phyloP scores from a whole-genome alignment of 2,888 invertebrate species.

The Clitarchus hookeri region DNA sequence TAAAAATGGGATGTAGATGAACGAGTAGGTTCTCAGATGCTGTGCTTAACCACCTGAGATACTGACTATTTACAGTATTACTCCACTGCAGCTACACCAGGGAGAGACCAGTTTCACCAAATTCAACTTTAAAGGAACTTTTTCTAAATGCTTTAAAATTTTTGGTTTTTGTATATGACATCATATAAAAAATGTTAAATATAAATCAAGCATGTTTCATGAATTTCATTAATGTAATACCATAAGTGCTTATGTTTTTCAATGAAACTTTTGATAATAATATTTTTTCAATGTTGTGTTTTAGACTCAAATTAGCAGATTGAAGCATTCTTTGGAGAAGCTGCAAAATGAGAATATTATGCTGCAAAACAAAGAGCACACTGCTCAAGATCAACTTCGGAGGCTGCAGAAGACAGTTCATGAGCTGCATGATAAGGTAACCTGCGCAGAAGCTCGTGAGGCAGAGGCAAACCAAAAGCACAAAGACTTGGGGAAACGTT shows the following conservation, averaged over 20 bases:
- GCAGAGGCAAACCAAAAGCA: slow-evolving; percentile 74
- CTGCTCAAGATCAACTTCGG: slow-evolving; percentile 76
- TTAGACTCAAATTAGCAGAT: slow-evolving; percentile 64
- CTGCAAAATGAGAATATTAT: slow-evolving; percentile 72
- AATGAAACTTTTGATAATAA: neutral
- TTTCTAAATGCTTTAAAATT: slow-evolving; percentile 16
- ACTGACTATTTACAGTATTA: too few species aligned
- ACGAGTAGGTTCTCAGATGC: too few species aligned
- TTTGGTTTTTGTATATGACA: neutral
- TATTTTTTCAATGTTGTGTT: slow-evolving; percentile 39
- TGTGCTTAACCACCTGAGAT: too few species aligned
- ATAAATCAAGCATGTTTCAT: too few species aligned
- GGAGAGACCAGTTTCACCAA: too few species aligned
- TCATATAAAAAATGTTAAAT: too few species aligned
- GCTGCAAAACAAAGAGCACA: slow-evolving; percentile 73
- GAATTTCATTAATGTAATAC: too few species aligned
- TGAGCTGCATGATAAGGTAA: slow-evolving; percentile 80
- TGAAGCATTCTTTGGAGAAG: slow-evolving; percentile 75
- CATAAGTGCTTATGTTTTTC: neutral
- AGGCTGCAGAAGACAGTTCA: slow-evolving; percentile 72
- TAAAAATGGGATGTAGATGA: too few species aligned
- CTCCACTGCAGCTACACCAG: too few species aligned
- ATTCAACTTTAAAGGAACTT: too few species aligned
- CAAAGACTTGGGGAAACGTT: slow-evolving; percentile 75
- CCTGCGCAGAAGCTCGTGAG: slow-evolving; percentile 70